Conservation (phyloP, 2,113 vertebrate species). For the Epinephelus lanceolatus region DNA sequence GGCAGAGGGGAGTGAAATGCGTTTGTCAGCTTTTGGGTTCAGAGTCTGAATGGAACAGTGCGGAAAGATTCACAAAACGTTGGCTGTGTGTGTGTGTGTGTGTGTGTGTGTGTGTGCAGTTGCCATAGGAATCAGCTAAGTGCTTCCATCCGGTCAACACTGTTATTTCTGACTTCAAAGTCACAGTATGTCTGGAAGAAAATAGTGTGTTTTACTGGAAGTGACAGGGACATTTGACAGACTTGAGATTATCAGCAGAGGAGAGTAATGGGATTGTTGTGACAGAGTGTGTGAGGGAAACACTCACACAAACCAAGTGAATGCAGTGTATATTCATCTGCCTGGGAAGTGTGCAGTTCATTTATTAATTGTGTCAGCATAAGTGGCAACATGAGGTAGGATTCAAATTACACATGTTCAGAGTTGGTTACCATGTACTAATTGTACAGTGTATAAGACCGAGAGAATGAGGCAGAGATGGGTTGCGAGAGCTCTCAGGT, state of each 20-base stretch:
- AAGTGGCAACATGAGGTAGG: constrained; percentile 30
- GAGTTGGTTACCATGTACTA: constrained; percentile 50
- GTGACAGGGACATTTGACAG: constrained; percentile 20
- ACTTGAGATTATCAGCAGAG: neutral
- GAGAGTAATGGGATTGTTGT: neutral
- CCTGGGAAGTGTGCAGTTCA: constrained; percentile 4
- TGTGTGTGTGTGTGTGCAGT: constrained; percentile 36
- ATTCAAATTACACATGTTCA: constrained; percentile 25
- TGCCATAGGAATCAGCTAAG: constrained; percentile 59
- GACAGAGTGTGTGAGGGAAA: constrained; percentile 13
- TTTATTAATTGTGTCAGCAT: constrained; percentile 45
- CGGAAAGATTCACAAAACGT: constrained; percentile 23
- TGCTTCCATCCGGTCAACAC: constrained; percentile 24
- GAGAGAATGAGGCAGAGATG: neutral
- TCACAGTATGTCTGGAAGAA: constrained; percentile 5
- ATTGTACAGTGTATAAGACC: neutral
- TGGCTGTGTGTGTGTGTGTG: constrained; percentile 8
- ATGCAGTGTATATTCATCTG: neutral
- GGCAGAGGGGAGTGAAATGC: constrained; percentile 35
- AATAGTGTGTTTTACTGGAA: constrained; percentile 27
- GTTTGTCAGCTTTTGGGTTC: constrained; percentile 49
- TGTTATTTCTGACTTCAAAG: constrained; percentile 48
- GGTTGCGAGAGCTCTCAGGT: neutral
- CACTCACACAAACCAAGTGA: neutral
- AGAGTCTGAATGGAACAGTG: constrained; percentile 35